Evolutionary conservation across 2,113 vertebrate species (phyloP).

Genomic region (Cinclus cinclus): DNA sequence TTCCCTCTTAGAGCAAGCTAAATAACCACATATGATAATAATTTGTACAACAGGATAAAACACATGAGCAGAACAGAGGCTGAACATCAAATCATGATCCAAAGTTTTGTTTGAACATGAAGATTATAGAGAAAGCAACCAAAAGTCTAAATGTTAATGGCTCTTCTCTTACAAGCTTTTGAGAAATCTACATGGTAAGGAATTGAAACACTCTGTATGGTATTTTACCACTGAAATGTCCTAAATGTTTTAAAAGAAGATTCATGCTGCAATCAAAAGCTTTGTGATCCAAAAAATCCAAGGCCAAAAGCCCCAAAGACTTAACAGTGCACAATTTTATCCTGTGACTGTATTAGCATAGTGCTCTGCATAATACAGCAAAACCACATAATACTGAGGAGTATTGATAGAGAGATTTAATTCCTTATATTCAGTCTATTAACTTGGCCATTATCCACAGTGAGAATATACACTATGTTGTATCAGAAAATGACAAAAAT

Average conservation of each 20-base stretch:
- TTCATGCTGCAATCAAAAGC: not conserved
- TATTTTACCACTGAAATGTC: not conserved
- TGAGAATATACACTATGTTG: not conserved
- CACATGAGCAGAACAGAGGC: not conserved
- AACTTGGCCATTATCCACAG: not conserved
- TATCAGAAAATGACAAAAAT: not conserved
- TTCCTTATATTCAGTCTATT: not conserved
- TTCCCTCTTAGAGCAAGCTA: not conserved
- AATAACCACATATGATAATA: not conserved
- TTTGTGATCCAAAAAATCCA: not conserved
- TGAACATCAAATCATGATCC: not conserved
- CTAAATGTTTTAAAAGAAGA: not conserved
- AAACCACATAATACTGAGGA: not conserved
- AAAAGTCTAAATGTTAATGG: not conserved
- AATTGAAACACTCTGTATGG: not conserved
- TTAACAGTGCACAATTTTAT: not conserved
- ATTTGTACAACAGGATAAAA: not conserved
- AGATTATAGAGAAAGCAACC: not conserved
- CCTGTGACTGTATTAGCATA: not conserved
- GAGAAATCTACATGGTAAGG: not conserved
- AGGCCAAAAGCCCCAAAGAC: not conserved
- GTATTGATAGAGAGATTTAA: not conserved
- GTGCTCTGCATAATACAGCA: not conserved
- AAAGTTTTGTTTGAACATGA: not conserved
- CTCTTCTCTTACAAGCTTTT: not conserved